Evolutionary conservation across 2,113 vertebrate genomes (phyloP), one percentile per base, ranked within the genome.

Genomic region (Dinomys branickii): DNA sequence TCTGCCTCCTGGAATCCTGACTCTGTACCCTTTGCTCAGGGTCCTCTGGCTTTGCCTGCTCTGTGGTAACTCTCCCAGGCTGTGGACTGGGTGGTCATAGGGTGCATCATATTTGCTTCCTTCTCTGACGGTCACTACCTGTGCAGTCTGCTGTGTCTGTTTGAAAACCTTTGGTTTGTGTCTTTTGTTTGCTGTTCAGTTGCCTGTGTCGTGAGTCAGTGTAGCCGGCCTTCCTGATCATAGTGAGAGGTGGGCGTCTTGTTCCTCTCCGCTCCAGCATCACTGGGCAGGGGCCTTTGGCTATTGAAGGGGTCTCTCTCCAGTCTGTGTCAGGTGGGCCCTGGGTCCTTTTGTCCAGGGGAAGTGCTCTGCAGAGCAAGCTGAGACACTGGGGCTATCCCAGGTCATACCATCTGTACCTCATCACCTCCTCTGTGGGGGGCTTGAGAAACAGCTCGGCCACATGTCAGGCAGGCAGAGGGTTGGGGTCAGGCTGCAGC

Each of bases 371-470:
- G 69, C 26, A n/a, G 47, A 65, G 47, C 7, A 19, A 69, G n/a
- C 65, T 35, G 33, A 81, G 63, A 47, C n/a, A 26, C 2, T 22
- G n/a, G 54, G 30, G 41, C n/a, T 0, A 1, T 80, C 19, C 26
- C 63, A 4, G 0, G 1, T 26, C 5, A 11, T 33, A 9, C 83
- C 3, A 1, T 38, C 52, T 35, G 5, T 6, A 9, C 28, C 26
- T 58, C 38, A 9, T 17, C 17, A 41, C 47, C 9, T n/a, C 11
- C 24, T 8, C 28, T 73, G 41, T 47, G 20, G 84, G 47, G 47
- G 35, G 41, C 50, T 78, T 38, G 50, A 73, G 63, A 41, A 80
- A 81, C 85, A 65, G 0, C 16, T 28, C 73, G 11, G 13, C 54
- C 58, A 77, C 10, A 75, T 26, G 52, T 75, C 13, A n/a, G 33